phyloP scores from a whole-genome alignment of 1,140 invertebrate genomes.

The Drosophila punjabiensis region DNA sequence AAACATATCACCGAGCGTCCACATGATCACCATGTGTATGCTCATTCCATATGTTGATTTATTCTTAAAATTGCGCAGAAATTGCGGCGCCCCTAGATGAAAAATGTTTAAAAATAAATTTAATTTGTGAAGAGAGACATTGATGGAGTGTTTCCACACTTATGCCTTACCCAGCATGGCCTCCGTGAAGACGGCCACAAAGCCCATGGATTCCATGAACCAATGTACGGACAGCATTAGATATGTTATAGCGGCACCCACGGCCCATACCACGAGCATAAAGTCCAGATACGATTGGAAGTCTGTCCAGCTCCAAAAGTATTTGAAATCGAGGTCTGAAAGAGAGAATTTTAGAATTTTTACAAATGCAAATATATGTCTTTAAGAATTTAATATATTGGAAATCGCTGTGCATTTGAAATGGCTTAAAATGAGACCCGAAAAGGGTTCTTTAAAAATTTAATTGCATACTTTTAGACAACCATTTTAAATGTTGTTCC shows the following conservation, averaged over 20 bases:
- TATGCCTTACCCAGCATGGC: conserved; percentile 93
- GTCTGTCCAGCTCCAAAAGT: conserved; percentile 99
- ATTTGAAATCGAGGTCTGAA: conserved; percentile 94
- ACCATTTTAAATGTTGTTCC: no score
- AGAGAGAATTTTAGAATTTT: conserved; percentile 44
- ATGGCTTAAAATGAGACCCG: background rate
- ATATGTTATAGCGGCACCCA: conserved; percentile 94
- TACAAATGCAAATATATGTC: background rate
- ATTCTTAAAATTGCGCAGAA: conserved; percentile 92
- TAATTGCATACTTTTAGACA: background rate
- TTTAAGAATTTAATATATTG: background rate
- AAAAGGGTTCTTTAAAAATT: no score
- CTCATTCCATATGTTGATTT: conserved; percentile 92
- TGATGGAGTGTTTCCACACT: background rate
- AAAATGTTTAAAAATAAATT: background rate
- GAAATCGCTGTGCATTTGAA: background rate
- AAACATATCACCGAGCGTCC: conserved; percentile 97
- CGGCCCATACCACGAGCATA: conserved; percentile 93
- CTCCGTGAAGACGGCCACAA: conserved; percentile 97
- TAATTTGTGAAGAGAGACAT: background rate
- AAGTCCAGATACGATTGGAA: conserved; percentile 98
- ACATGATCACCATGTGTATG: conserved; percentile 97
- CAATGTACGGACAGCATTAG: conserved; percentile 92
- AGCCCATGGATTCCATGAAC: conserved; percentile 96
- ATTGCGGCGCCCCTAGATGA: conserved; percentile 91